Base-by-base conservation (phyloP, 1,140 invertebrate genomes). In the Artemia franciscana region DNA sequence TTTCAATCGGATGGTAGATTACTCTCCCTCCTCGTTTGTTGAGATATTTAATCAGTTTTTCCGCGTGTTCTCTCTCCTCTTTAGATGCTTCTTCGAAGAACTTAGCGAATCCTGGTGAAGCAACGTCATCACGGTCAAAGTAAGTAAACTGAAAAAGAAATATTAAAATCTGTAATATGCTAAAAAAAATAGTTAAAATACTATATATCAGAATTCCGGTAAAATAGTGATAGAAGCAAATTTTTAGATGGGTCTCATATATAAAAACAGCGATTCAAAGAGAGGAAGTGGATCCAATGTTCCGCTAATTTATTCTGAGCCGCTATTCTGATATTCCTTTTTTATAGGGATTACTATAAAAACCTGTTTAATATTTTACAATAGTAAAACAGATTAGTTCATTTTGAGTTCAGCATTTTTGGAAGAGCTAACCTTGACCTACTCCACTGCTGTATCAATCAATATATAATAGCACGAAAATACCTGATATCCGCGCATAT, bases 91-190 rank as follows among this genome's bases (percentile, higher is more conserved):
- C 75, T 68, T 82, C 78, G 69, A 88, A 88, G 70, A 82, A 88
- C 62, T 80, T 77, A 62, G 76, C 69, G 60, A 86, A 74, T 3
- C 86, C 86, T 21, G 75, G 75, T 4, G 88, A 72, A 24, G 85
- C 85, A 2, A 91, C 79, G 71, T 90, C 86, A 67, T 84, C 81
- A 51, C 85, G 78, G 68, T 88, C 79, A 69, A 89, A 89, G 71
- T 87, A 79, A 69, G 76, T 84, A 0, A 83, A 78, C 85, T 86
- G 65, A 24, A 71, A 69, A 65, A 26, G 39, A 51, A 24, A 2
- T 15, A 60, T 24, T 58, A 51, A 12, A 2, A 15, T 51, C 2
- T 15, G 21, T 12, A 18, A 51, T 18, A 12, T 18, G 39, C 39
- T 12, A 15, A 51, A 12, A 51, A 15, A 51, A 3, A 51, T 51